Percentiles rank a stretch among this genome's conserved stretches.
phyloP scores from a whole-genome alignment of 2,888 invertebrate species.

The Synanthedon formicaeformis region DNA sequence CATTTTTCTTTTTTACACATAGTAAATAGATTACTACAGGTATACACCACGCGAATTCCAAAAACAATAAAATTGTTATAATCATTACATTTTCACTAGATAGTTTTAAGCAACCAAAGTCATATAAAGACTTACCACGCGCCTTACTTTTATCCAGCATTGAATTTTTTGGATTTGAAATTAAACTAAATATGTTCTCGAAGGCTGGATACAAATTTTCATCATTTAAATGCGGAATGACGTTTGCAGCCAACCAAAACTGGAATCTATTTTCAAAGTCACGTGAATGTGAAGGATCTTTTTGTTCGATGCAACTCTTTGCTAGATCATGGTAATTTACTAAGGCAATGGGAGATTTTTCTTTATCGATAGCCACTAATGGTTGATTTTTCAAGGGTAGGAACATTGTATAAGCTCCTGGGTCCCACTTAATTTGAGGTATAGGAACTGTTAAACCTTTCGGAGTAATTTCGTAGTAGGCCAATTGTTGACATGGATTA shows the following conservation, averaged over 20 bases:
- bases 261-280: slow-evolving; percentile 66
- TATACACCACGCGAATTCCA: slow-evolving; percentile 49
- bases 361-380: slow-evolving; percentile 26
- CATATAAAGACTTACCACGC: background rate
- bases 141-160: background rate
- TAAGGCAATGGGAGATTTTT: slow-evolving; percentile 42
- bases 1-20: slow-evolving; percentile 10
- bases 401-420: slow-evolving; percentile 68
- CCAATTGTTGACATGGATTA: slow-evolving; percentile 33
- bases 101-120: no score
- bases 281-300: slow-evolving; percentile 30
- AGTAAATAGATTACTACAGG: slow-evolving; percentile 17
- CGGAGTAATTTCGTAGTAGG: slow-evolving; percentile 34
- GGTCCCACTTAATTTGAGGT: slow-evolving; percentile 71
- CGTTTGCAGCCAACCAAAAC: slow-evolving; percentile 62
- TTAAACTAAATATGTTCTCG: slow-evolving; percentile 50
- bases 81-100: background rate
- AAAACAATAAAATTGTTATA: slow-evolving; percentile 7
- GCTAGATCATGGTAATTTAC: slow-evolving; percentile 70
- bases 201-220: slow-evolving; percentile 72
- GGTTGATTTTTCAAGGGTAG: slow-evolving; percentile 65
- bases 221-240: slow-evolving; percentile 69
- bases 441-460: slow-evolving; percentile 52
- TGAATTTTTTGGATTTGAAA: slow-evolving; percentile 24
- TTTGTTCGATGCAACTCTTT: slow-evolving; percentile 56